A percentile compares a stretch with the other conserved stretches of the same genome.
Evolutionary conservation across 2,797 vertebrate species (phyloP).

Genomic region (Malurus leucopterus): DNA sequence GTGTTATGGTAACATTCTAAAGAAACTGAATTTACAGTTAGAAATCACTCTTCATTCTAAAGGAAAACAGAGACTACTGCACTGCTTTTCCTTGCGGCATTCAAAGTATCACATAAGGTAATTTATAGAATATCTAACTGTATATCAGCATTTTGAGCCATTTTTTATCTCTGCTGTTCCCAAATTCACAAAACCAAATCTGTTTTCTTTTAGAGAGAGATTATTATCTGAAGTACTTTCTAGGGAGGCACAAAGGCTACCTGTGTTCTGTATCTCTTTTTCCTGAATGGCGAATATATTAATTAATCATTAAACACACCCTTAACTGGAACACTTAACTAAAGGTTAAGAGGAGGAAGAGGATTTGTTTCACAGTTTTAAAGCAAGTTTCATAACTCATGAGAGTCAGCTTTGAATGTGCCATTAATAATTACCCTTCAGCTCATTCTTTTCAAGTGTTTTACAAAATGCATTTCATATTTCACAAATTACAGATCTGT

Average conservation of each 20-base stretch:
- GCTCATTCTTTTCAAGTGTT: neutral
- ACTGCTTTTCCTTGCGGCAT: neutral
- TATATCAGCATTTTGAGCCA: neutral
- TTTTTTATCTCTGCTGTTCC: neutral
- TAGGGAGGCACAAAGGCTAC: neutral
- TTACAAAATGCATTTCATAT: neutral
- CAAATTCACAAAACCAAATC: neutral
- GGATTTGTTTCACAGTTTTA: neutral
- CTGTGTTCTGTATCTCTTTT: neutral
- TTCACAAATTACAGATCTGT: neutral
- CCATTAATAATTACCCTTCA: neutral
- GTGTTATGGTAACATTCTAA: neutral
- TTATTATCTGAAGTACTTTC: neutral
- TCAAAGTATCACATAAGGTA: neutral
- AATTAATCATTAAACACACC: constrained; percentile 43
- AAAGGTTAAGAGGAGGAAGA: neutral
- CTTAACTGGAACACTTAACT: neutral
- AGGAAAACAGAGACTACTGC: neutral
- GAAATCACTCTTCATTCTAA: neutral
- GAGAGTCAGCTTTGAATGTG: neutral
- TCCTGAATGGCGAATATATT: neutral
- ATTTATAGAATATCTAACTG: neutral
- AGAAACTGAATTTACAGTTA: neutral
- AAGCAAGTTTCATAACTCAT: neutral
- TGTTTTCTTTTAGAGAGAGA: neutral